A percentile compares a stretch with the other conserved stretches of the same genome.
These are phyloP conservation scores for Oreotragus oreotragus DNA, from an alignment of 2,113 vertebrate species.

Conservation along the genomic window DNA sequence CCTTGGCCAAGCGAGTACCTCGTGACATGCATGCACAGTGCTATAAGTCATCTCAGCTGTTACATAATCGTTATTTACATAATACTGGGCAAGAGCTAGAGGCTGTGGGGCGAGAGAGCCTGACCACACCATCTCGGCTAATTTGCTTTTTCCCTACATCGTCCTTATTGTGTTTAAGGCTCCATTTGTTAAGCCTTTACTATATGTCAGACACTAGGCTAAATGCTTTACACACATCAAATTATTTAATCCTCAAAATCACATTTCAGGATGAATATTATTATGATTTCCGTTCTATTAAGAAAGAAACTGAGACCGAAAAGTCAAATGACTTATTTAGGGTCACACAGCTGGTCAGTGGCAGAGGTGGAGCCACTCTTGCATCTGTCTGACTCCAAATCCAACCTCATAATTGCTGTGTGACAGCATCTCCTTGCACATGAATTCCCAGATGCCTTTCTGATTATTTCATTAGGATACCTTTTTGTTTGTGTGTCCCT, in stretches of 20 bases:
- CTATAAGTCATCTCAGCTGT: not conserved
- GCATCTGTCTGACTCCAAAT: not conserved
- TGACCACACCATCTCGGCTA: fast-evolving
- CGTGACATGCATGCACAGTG: not conserved
- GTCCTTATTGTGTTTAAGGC: not conserved
- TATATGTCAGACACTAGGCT: not conserved
- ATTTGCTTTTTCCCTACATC: not conserved
- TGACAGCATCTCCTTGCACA: not conserved
- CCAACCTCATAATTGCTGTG: not conserved
- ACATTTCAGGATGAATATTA: not conserved
- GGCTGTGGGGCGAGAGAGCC: not conserved
- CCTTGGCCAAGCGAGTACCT: not conserved
- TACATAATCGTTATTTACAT: not conserved
- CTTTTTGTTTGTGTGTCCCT: not conserved
- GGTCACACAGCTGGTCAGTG: not conserved
- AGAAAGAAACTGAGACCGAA: not conserved
- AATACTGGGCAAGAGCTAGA: not conserved
- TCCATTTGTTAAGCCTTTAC: not conserved
- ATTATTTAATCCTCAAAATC: not conserved
- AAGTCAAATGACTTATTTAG: not conserved
- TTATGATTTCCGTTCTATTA: not conserved
- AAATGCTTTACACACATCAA: not conserved
- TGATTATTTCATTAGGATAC: not conserved
- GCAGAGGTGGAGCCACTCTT: not conserved
- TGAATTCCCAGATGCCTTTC: not conserved